Base-by-base conservation (phyloP, 2,113 vertebrate species). In the Peromyscus californicus region DNA sequence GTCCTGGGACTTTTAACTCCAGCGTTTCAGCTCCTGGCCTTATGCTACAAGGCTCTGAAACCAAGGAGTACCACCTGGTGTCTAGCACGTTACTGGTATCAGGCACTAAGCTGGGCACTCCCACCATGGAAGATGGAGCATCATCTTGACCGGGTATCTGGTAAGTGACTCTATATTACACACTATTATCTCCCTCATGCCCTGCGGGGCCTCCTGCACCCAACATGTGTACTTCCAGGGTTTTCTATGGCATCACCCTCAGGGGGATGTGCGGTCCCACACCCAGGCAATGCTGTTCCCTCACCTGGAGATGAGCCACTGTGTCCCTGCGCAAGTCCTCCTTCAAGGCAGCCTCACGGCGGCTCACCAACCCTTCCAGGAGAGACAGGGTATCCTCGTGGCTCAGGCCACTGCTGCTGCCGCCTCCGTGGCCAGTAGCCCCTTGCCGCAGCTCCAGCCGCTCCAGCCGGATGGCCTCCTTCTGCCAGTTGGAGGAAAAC, bases 351-450 rank as follows among this genome's bases (percentile, higher is more conserved):
- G 65, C 90, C 0, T 99, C 98, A 3, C 95, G 97, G 31, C 97
- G 98, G 97, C 69, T 99, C 97, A 99, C 92, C 57, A 99, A 92
- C n/a, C 98, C 97, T 72, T 98, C 98, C 97, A 99, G 98, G 57
- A 98, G 95, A 0, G 4, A 84, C 82, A 98, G 33, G 4, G 98
- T 4, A 1, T 98, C 98, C 2, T 98, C 98, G 0, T 98, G 94
- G 33, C 97, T 98, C 0, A 97, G 90, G 11, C 98, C 88, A 29
- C 89, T 78, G 0, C 54, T 3, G 13, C 45, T 4, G 45, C 86
- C 94, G 0, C 69, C 70, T 2, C 67, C 95, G 0, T 82, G 85
- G 1, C 87, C 79, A 0, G 92, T 0, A 0, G 86, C 24, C 51
- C 98, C 98, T 33, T 95, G 96, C 93, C 1, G 91, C 48, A 98